Conservation (phyloP, 2,113 vertebrate genomes). For the Sceloporus undulatus region DNA sequence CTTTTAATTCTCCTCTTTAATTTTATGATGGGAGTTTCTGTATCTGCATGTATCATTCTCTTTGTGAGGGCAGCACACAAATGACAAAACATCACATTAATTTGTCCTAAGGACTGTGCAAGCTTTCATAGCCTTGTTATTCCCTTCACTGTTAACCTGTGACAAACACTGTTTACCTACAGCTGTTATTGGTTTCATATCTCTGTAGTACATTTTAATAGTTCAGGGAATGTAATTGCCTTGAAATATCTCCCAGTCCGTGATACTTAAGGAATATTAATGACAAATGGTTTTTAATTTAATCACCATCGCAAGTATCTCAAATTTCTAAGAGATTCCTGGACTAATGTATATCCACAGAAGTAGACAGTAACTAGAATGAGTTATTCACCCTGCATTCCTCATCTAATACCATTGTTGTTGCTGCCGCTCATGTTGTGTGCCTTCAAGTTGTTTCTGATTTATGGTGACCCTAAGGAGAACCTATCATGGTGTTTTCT, state of each 20-base stretch:
- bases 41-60: constrained; percentile 18
- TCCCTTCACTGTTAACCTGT: constrained; percentile 27
- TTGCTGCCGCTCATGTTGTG: too few species aligned
- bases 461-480: too few species aligned
- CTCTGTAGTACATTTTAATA: constrained; percentile 35
- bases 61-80: constrained; percentile 30
- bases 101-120: constrained; percentile 30
- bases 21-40: constrained; percentile 23
- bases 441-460: too few species aligned
- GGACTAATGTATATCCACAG: neutral
- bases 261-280: constrained; percentile 13
- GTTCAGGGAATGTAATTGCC: constrained; percentile 28
- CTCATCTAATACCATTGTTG: neutral
- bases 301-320: constrained; percentile 15
- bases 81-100: constrained; percentile 36
- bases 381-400: neutral
- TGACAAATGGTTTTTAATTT: constrained; percentile 26
- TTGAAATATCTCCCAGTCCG: constrained; percentile 29
- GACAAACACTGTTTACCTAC: constrained; percentile 44
- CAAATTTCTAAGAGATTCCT: constrained; percentile 23
- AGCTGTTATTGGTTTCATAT: constrained; percentile 38
- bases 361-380: neutral
- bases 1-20: constrained; percentile 39
- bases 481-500: too few species aligned
- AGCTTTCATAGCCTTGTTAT: constrained; percentile 43